These are phyloP conservation scores for Hypotaenidia okinawae DNA, from an alignment of 2,797 vertebrate genomes.

Conservation along the genomic window DNA sequence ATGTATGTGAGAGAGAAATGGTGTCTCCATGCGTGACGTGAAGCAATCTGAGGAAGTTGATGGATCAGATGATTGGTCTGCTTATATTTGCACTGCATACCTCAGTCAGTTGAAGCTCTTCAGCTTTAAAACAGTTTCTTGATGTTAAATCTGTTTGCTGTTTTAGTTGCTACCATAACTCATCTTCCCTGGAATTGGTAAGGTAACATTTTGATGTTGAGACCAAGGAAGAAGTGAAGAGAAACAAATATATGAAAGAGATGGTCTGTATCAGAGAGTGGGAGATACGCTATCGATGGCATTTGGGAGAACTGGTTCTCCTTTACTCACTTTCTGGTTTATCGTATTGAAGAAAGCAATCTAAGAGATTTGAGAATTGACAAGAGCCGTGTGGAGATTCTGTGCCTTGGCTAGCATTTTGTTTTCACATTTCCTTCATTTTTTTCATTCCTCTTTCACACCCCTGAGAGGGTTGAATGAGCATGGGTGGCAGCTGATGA, in stretches of 20 bases:
- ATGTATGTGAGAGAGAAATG: not conserved
- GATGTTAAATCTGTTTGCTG: not conserved
- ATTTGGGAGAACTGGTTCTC: not conserved
- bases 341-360: not conserved
- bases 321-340: not conserved
- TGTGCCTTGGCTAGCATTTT: not conserved
- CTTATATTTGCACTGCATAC: not conserved
- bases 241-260: not conserved
- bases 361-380: not conserved
- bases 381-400: not conserved
- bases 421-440: not conserved
- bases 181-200: not conserved
- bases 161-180: not conserved
- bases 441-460: not conserved
- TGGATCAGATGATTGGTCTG: not conserved
- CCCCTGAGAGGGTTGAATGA: rapidly evolving
- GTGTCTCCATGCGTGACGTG: not conserved
- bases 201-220: not conserved
- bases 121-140: not conserved
- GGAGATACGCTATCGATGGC: rapidly evolving
- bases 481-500: not conserved
- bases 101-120: not conserved
- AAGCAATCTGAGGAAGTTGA: not conserved
- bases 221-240: not conserved
- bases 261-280: not conserved